Evolutionary conservation across 2,113 vertebrate species (phyloP), one percentile per base, ranked within the genome.

Genomic region (Brachypodius melanocephalos): DNA sequence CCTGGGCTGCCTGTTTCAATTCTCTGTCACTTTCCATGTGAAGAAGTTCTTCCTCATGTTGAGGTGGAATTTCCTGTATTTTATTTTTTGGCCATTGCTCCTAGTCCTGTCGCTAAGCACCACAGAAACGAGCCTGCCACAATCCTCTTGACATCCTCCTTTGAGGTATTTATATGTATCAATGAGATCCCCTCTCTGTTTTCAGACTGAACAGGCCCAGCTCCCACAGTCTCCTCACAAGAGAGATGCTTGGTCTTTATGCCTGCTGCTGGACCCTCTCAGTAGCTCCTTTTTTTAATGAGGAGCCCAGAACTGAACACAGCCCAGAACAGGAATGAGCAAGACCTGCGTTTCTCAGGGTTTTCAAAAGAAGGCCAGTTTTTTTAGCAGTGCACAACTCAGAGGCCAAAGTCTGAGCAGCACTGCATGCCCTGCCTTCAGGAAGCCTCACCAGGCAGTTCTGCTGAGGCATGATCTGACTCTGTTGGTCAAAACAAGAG

Each of bases 261-360:
- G 18, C 14, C 9, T 25, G n/a, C 46, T 38, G 14, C n/a, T 26
- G 52, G 29, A 26, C 19, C 17, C 1, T 2, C 20, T 67, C 32
- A 31, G 19, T 8, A 59, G 17, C 46, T 46, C 38, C 46, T 38
- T 58, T 58, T 21, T 21, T 52, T 19, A 7, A 3, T 34, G 77
- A n/a, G 59, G n/a, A 66, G 24, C 54, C 45, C 52, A 40, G 43
- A 59, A 14, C 7, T 5, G 5, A 38, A 25, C 32, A 31, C 9
- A 46, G 52, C n/a, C n/a, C 28, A 14, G 13, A 51, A 14, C 1
- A 17, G 26, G 18, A 17, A 15, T 6, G 40, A 36, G 31, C 2
- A 1, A 48, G 32, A 29, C 9, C 16, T 20, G 17, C 0, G 0
- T 63, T 54, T 43, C 36, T 14, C 8, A 12, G 12, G 14, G 36